Percentiles rank a stretch among this genome's conserved stretches.
Conservation (phyloP, 2,888 invertebrate species). For the Balanococcus diminutus region DNA sequence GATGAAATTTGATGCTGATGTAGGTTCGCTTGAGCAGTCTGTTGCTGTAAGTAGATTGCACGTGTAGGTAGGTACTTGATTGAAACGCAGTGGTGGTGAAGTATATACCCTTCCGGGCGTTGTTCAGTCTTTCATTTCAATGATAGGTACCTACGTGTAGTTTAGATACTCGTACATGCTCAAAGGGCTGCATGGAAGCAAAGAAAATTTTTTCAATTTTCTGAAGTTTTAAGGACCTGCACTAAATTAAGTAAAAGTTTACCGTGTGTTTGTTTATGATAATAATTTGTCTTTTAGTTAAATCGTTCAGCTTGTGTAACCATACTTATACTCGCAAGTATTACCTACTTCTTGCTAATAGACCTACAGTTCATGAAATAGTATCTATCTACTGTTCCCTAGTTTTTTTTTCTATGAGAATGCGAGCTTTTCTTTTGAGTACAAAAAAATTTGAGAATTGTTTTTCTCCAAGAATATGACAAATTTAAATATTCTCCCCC, state of each 20-base stretch:
- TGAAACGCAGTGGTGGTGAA: background rate
- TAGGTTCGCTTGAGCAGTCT: too few relatives aligned
- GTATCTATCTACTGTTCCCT: too few relatives aligned
- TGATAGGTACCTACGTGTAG: background rate
- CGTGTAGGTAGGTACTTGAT: background rate
- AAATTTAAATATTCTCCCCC: too few relatives aligned
- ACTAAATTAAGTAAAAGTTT: background rate
- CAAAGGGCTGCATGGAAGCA: background rate
- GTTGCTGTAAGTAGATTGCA: too few relatives aligned
- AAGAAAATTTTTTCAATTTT: background rate
- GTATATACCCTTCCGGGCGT: background rate
- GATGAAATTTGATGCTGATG: too few relatives aligned
- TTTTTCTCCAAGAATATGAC: too few relatives aligned
- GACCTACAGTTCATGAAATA: too few relatives aligned
- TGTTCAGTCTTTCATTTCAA: background rate
- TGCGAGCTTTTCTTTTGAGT: too few relatives aligned
- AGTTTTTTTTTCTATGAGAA: too few relatives aligned
- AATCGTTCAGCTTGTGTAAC: background rate
- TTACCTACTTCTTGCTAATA: too few relatives aligned
- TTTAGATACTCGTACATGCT: background rate
- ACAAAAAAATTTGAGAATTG: too few relatives aligned
- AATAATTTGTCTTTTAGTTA: background rate
- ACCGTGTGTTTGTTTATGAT: background rate
- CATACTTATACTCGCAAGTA: background rate
- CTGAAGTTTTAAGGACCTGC: background rate